Evolutionary conservation across 2,797 vertebrate species (phyloP).

Genomic region (Oceanodroma leucorhoa): DNA sequence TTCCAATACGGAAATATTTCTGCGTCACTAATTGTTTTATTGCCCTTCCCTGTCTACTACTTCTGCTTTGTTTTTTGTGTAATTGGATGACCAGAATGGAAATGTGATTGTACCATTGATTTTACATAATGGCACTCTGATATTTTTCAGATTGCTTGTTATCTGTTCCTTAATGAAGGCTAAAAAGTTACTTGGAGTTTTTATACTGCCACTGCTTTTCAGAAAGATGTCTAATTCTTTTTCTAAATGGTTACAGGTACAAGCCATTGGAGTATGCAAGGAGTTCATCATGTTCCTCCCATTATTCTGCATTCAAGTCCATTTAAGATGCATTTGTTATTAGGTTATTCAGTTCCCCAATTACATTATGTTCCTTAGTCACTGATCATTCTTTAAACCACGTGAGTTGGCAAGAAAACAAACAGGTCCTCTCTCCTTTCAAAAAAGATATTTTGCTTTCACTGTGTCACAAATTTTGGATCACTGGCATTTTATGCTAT

Average conservation of each 20-base stretch:
- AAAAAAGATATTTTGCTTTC: neutral
- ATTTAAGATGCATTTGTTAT: constrained; percentile 19
- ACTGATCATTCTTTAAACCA: neutral
- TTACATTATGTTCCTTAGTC: neutral
- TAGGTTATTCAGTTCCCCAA: neutral
- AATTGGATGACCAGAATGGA: neutral
- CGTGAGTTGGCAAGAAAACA: neutral
- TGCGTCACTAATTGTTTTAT: neutral
- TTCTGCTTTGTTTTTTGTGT: neutral
- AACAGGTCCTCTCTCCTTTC: neutral
- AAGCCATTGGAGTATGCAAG: neutral
- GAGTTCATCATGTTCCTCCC: neutral
- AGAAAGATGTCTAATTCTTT: neutral
- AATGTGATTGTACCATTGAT: neutral
- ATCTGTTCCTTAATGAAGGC: neutral
- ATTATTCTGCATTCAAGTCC: neutral
- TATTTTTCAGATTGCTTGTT: constrained; percentile 6
- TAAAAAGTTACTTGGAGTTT: neutral
- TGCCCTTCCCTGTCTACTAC: neutral
- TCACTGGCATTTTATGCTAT: neutral
- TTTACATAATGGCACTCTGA: neutral
- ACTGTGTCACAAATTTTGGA: neutral
- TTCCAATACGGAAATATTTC: neutral
- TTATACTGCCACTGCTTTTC: neutral
- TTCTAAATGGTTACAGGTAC: neutral